Base-by-base conservation (phyloP, 2,113 vertebrate genomes). In the Gila orcuttii region DNA sequence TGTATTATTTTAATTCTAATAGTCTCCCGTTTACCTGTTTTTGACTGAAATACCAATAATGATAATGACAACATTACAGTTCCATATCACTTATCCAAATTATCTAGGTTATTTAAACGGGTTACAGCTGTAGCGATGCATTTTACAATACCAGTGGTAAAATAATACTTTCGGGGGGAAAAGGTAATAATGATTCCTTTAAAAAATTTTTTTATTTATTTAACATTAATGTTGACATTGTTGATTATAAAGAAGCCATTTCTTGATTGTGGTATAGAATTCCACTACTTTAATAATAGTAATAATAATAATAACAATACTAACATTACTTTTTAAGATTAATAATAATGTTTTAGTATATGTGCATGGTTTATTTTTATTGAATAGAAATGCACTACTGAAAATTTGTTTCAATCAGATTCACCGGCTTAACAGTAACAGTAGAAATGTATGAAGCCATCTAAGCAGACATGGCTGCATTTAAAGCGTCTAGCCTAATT, bases 401-500 rank as follows among this genome's bases (percentile, higher is more conserved):
- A 21, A 21, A 57, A 21, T 57, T 21, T 0, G 55, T 57, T 57
- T 69, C 9, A 36, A 36, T 36, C 17, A 36, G 3, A 36, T 36
- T 36, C 15, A 36, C 31, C 19, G 33, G 33, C 33, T 73, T 12
- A n/a, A 42, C 36, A 42, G 68, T 84, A 2, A 83, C 23, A 12
- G 6, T 4, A 33, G 66, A 15, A 11, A 73, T 82, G 42, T n/a
- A 82, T 36, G 31, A n/a, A 57, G 81, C 0, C 50, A n/a, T 39
- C 7, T 1, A 59, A 73, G 21, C 33, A 39, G 81, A 73, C 68
- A 73, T 12, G 12, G 50, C 50, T 82, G 45, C 75, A 36, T 39
- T 77, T n/a, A 79, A 62, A 79, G 50, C 50, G 75, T 55, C 75
- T 81, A 69, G 47, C 66, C 64, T 83, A 36, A 82, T 57, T 73